Evolutionary conservation across 2,797 vertebrate species (phyloP).

Genomic region (Scolopax rusticola): DNA sequence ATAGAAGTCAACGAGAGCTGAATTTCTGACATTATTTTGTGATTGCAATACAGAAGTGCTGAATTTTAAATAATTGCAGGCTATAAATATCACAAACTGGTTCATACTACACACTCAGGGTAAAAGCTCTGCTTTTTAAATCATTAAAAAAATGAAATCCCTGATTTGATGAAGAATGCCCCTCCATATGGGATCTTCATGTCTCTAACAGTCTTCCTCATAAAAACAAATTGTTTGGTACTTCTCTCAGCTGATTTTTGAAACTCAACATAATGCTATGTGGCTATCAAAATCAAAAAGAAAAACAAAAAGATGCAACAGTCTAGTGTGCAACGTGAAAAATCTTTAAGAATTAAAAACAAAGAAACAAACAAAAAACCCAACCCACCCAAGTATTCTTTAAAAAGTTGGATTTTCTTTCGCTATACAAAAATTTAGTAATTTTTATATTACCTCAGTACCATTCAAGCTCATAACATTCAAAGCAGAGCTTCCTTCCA

Average conservation of each 20-base stretch:
- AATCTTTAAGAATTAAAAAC: background rate
- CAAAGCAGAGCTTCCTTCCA: constrained; percentile 96
- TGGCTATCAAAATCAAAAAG: background rate
- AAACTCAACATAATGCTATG: background rate
- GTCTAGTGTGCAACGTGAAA: background rate
- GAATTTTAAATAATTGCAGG: background rate
- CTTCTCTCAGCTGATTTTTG: background rate
- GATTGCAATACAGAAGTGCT: background rate
- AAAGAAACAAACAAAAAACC: background rate
- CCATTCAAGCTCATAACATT: constrained; percentile 89
- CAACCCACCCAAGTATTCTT: background rate
- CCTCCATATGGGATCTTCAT: background rate
- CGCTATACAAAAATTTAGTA: background rate
- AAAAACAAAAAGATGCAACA: background rate
- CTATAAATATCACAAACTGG: background rate
- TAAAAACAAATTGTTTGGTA: background rate
- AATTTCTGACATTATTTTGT: background rate
- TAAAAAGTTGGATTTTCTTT: background rate
- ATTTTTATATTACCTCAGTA: constrained; percentile 78
- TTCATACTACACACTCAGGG: background rate
- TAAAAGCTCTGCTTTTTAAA: background rate
- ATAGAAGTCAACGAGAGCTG: background rate
- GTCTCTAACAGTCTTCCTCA: background rate
- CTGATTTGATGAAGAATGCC: background rate
- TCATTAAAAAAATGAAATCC: background rate